phyloP scores from a whole-genome alignment of 2,113 vertebrate genomes.

The Anhinga rufa region DNA sequence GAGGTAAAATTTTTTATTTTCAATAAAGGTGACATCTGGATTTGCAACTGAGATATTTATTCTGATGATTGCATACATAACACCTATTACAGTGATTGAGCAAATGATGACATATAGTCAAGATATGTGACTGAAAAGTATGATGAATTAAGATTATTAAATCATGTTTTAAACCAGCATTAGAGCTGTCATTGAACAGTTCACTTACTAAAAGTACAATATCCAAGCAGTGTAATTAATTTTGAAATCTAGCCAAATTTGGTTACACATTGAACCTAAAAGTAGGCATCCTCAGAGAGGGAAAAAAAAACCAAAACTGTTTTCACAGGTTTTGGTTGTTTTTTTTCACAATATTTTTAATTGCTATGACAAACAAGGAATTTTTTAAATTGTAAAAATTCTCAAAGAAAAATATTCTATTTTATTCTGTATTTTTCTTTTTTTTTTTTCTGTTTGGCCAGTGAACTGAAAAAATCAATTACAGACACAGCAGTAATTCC shows the following conservation, averaged over 20 bases:
- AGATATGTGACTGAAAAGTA: not conserved
- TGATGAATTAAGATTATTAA: not conserved
- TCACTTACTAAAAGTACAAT: not conserved
- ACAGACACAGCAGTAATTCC: constrained; percentile 24
- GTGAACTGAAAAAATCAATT: constrained; percentile 52
- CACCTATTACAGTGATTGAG: not conserved
- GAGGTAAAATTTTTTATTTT: not conserved
- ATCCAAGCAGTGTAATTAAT: not conserved
- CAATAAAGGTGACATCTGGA: not conserved
- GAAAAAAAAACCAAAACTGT: not conserved
- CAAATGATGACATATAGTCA: not conserved
- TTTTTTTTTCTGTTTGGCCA: not conserved
- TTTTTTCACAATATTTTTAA: not conserved
- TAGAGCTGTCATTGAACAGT: not conserved
- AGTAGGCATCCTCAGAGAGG: not conserved
- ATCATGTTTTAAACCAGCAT: not conserved
- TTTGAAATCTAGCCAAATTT: not conserved
- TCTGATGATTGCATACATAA: not conserved
- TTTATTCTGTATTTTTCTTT: not conserved
- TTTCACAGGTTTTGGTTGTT: not conserved
- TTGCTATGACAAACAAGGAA: not conserved
- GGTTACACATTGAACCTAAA: not conserved
- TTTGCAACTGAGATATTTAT: not conserved
- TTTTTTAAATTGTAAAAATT: not conserved
- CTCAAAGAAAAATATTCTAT: not conserved